phyloP scores from a whole-genome alignment of 2,797 vertebrate genomes.

The Scolopax rusticola region DNA sequence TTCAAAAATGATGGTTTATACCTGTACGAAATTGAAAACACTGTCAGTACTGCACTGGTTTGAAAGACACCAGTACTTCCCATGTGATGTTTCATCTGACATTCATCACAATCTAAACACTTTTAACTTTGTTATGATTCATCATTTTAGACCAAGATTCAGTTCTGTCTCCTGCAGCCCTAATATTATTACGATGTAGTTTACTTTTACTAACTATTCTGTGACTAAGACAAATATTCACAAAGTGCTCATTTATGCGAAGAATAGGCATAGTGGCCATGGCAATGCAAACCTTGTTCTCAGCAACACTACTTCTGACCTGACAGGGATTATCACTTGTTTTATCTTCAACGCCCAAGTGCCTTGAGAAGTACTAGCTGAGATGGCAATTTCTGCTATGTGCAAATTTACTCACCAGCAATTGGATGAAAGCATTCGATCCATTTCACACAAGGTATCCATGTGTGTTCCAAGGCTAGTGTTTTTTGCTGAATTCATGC shows the following conservation, averaged over 20 bases:
- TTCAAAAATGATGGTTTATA: not conserved
- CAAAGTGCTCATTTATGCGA: not conserved
- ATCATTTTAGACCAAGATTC: not conserved
- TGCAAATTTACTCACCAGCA: not conserved
- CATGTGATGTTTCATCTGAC: not conserved
- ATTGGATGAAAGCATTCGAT: not conserved
- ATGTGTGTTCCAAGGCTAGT: not conserved
- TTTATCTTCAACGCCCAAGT: not conserved
- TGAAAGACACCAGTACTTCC: not conserved
- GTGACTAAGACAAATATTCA: not conserved
- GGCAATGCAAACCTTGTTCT: not conserved
- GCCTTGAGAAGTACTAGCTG: not conserved
- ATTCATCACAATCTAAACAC: not conserved
- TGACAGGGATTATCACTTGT: not conserved
- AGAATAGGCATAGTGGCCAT: not conserved
- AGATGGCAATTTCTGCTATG: not conserved
- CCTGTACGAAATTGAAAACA: not conserved
- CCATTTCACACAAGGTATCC: not conserved
- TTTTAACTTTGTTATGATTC: not conserved
- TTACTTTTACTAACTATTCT: not conserved
- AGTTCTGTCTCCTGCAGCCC: not conserved
- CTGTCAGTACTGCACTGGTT: not conserved
- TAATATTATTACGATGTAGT: not conserved
- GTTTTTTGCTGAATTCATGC: not conserved
- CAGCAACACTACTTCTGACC: not conserved